Evolutionary conservation across 2,888 invertebrate genomes (phyloP), one percentile per base, ranked within the genome.

Genomic region (Euplagia quadripunctaria): DNA sequence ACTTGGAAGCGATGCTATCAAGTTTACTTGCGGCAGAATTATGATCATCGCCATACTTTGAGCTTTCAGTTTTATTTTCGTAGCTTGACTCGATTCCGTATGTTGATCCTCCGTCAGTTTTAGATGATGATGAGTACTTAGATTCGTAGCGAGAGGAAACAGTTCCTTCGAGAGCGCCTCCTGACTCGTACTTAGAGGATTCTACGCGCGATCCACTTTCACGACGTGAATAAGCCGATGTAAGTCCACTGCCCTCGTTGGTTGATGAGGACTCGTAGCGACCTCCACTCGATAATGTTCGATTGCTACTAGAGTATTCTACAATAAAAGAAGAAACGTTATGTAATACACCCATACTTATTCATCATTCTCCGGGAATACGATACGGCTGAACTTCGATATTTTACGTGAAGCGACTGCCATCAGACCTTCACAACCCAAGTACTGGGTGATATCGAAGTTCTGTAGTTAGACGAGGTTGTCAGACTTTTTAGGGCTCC

Each of bases 271-370:
- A 92, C 78, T 95, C 95, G 72, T 94, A 93, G 75, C 94, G 94
- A 51, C 93, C 92, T 20, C 93, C 91, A 68, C 86, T 92, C 55
- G 94, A 93, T 79, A 90, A 71, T 77, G 92, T 93, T 74, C 94
- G 90, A 79, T 89, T 92, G 82, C 94, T 94, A 86, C 94, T 94
- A 89, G 94, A 93, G 87, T 94, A 95, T 86, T 96, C 91, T 93
- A 83, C 61, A 83, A 87, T 77, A 31, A 68, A 16, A 61, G 1
- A 31, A 12, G 1, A 0, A 61, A 61, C 14, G 12, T 61, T 31
- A 61, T 14, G 20, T 31, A 6, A 58, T 6, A 58, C 41, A 68
- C n/a, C 8, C 42, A 3, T 8, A 3, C 1, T 64, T 43, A n/a
- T 31, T 31, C 31, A 31, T 31, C 31, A 31, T 31, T 2, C 31